A percentile compares a stretch with the other conserved stretches of the same genome.
phyloP scores from a whole-genome alignment of 2,113 vertebrate genomes.

The Pelobates fuscus region DNA sequence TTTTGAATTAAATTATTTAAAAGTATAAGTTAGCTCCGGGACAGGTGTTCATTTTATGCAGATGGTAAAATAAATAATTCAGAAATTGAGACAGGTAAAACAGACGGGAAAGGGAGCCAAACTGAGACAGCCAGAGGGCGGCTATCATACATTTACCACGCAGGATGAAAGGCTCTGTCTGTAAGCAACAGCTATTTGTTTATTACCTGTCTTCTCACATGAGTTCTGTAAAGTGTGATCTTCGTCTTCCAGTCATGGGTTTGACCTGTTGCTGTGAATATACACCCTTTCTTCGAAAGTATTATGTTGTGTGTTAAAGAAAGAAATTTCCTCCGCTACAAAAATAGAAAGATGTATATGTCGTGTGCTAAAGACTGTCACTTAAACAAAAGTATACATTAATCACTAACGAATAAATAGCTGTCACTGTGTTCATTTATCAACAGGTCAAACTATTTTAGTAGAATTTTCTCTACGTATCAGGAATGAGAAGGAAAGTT shows the following conservation, averaged over 20 bases:
- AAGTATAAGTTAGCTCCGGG: constrained; percentile 70
- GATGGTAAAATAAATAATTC: constrained; percentile 86
- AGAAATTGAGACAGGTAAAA: constrained; percentile 79
- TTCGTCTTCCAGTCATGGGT: not conserved
- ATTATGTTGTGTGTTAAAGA: not conserved
- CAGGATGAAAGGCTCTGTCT: constrained; percentile 51
- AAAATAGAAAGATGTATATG: too few relatives aligned
- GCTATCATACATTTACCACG: constrained; percentile 64
- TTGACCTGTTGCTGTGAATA: not conserved
- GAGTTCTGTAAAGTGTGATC: constrained; percentile 13
- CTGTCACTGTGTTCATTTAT: too few relatives aligned
- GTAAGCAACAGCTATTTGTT: constrained; percentile 15
- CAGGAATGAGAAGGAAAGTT: too few relatives aligned
- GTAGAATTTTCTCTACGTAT: too few relatives aligned
- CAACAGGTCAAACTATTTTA: too few relatives aligned
- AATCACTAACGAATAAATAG: too few relatives aligned
- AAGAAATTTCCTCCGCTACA: not conserved
- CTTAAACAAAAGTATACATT: too few relatives aligned
- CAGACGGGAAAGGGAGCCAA: constrained; percentile 79
- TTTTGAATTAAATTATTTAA: constrained; percentile 83
- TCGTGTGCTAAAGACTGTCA: too few relatives aligned
- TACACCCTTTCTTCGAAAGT: not conserved
- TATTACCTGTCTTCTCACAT: constrained; percentile 22
- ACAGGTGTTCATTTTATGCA: constrained; percentile 78
- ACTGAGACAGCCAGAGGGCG: constrained; percentile 69